Conservation (phyloP, 2,888 invertebrate genomes). For the Standfussiana lucernea region DNA sequence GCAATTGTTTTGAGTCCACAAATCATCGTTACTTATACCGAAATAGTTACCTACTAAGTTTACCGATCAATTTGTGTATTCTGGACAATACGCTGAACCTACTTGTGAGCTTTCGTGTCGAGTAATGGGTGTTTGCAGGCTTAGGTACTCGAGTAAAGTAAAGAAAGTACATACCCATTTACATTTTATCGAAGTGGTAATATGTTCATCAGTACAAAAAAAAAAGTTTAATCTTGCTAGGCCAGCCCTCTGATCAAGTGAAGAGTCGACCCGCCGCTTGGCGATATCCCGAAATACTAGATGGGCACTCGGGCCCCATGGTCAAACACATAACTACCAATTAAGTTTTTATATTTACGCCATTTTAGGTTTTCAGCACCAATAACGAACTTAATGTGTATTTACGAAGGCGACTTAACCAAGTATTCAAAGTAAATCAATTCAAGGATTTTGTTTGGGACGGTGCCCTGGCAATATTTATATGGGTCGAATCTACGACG, state of each 20-base stretch:
- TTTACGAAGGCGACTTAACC: conserved; percentile 3
- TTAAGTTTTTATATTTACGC: background rate
- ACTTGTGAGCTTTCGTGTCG: background rate
- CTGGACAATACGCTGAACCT: background rate
- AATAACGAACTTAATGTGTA: conserved; percentile 18
- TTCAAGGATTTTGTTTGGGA: conserved; percentile 40
- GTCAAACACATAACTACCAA: background rate
- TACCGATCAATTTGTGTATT: background rate
- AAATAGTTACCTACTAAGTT: background rate
- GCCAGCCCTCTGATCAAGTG: background rate
- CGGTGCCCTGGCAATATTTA: conserved; percentile 47
- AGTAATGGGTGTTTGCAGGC: background rate
- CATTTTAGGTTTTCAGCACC: background rate
- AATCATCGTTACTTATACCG: no score
- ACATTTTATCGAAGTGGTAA: background rate
- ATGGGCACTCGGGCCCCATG: background rate
- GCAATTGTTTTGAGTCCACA: background rate
- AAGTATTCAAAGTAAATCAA: conserved; percentile 40
- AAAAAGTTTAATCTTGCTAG: no score
- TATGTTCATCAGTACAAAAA: background rate
- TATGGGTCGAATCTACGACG: conserved; percentile 21
- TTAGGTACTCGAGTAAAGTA: background rate
- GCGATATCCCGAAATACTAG: background rate
- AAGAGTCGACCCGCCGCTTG: background rate
- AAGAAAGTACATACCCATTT: no score